Percentiles rank a stretch among this genome's conserved stretches.
Conservation (phyloP, 2,888 invertebrate genomes). For the Panorpa germanica region DNA sequence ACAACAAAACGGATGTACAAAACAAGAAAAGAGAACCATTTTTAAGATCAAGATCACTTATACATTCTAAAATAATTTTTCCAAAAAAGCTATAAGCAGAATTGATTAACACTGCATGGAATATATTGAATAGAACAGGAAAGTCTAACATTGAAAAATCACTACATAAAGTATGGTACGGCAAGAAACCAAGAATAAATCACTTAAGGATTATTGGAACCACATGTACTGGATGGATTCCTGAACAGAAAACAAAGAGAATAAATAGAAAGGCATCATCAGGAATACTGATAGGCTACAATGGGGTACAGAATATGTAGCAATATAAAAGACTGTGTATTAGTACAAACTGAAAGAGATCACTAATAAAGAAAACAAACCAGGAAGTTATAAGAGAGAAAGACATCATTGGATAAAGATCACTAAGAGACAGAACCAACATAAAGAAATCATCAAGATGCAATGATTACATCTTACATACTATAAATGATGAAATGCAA, state of each 20-base stretch:
- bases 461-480: too few species aligned
- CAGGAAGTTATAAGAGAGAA: slow-evolving; percentile 1
- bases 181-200: slow-evolving; percentile 10
- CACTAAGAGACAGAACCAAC: too few species aligned
- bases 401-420: slow-evolving; percentile 2
- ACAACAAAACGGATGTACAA: slow-evolving; percentile 15
- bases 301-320: too few species aligned
- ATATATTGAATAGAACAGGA: slow-evolving; percentile 13
- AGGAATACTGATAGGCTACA: slow-evolving; percentile 11
- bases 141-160: slow-evolving; percentile 10
- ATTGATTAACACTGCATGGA: slow-evolving; percentile 12
- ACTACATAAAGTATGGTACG: slow-evolving; percentile 12
- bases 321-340: too few species aligned
- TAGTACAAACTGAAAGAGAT: neutral
- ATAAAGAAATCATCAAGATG: too few species aligned
- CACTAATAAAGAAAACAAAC: slow-evolving; percentile 1
- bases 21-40: slow-evolving; percentile 13
- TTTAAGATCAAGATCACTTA: slow-evolving; percentile 12
- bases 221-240: slow-evolving; percentile 12
- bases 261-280: slow-evolving; percentile 10
- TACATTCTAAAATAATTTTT: slow-evolving; percentile 10
- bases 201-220: slow-evolving; percentile 14
- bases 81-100: slow-evolving; percentile 13
- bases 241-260: slow-evolving; percentile 12
- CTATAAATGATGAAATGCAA: slow-evolving; percentile 1